A percentile compares a stretch with the other conserved stretches of the same genome.
phyloP scores from a whole-genome alignment of 2,797 vertebrate genomes.

The Myotis findleyi region DNA sequence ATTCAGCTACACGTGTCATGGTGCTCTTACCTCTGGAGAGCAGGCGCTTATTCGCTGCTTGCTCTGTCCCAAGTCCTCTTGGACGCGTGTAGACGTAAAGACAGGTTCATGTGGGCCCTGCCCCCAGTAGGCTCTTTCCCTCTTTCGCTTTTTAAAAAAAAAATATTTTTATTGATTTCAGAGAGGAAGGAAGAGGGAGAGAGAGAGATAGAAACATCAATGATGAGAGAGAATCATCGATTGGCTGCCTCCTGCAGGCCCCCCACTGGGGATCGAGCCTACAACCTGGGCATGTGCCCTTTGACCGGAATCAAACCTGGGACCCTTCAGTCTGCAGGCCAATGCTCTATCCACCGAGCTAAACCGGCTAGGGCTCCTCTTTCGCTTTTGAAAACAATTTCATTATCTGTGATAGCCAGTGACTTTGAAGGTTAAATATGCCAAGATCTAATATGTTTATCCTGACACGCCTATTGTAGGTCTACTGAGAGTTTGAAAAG shows the following conservation, averaged over 20 bases:
- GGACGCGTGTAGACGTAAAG: neutral
- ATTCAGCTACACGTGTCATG: neutral
- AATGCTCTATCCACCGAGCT: too few relatives aligned
- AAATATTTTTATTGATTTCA: too few relatives aligned
- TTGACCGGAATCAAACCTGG: too few relatives aligned
- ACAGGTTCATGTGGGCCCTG: neutral
- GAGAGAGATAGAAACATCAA: too few relatives aligned
- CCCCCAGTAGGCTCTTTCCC: neutral
- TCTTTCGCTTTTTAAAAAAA: too few relatives aligned
- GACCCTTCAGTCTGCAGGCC: too few relatives aligned
- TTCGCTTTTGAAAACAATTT: constrained; percentile 45
- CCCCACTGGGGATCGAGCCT: too few relatives aligned
- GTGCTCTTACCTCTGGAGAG: neutral
- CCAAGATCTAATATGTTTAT: neutral
- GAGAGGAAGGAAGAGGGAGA: too few relatives aligned
- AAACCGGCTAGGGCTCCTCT: neutral
- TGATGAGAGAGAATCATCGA: too few relatives aligned
- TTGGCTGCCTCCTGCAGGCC: too few relatives aligned
- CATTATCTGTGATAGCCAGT: neutral
- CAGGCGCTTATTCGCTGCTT: neutral
- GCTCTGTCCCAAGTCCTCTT: neutral
- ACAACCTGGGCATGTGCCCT: too few relatives aligned
- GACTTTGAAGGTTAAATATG: neutral
- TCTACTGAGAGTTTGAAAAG: neutral
- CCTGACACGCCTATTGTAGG: neutral